phyloP scores from a whole-genome alignment of 2,888 invertebrate genomes.

The Leucophora obtusa region DNA sequence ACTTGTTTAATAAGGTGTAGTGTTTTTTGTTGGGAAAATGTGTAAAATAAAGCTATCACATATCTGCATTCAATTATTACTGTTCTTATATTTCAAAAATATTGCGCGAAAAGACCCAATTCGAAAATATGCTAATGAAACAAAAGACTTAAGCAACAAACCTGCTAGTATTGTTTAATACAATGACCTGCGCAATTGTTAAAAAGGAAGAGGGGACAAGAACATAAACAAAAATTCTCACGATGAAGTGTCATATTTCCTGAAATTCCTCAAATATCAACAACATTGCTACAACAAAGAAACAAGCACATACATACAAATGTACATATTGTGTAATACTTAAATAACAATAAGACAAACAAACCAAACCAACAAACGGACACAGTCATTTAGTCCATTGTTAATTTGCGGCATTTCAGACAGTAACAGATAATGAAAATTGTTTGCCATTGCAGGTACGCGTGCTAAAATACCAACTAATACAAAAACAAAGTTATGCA shows the following conservation, averaged over 20 bases:
- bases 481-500: not conserved
- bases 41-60: not conserved
- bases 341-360: not conserved
- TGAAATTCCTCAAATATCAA: constrained; percentile 45
- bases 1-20: no score
- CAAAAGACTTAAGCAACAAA: constrained; percentile 31
- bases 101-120: not conserved
- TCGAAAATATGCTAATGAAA: constrained; percentile 17
- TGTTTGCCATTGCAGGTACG: not conserved
- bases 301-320: not conserved
- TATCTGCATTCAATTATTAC: not conserved
- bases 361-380: not conserved
- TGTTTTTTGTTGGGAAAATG: no score
- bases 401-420: constrained; percentile 18
- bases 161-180: not conserved
- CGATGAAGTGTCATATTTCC: constrained; percentile 53
- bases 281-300: constrained; percentile 16
- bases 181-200: not conserved
- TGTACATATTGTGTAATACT: no score
- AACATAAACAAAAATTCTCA: constrained; percentile 41
- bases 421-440: not conserved
- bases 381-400: constrained; percentile 2
- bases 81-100: not conserved
- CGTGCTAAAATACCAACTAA: not conserved
- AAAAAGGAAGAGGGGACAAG: not conserved